phyloP scores from a whole-genome alignment of 1,140 invertebrate species.

The Aphaenogaster ashmeadi region DNA sequence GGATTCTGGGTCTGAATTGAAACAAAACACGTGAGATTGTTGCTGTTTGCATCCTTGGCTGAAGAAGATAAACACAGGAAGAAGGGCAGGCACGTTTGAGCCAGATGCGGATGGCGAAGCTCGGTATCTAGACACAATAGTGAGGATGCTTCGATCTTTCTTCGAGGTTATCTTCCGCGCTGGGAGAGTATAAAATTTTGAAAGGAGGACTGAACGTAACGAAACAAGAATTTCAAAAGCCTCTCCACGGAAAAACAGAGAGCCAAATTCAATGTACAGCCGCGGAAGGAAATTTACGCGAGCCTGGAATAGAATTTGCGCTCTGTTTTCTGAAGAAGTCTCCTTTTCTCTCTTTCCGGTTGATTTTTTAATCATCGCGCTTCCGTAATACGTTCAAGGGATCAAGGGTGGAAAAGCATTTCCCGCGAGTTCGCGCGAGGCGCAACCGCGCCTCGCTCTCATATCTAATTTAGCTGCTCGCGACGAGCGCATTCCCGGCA shows the following conservation, averaged over 20 bases:
- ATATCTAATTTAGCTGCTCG: slow-evolving; percentile 59
- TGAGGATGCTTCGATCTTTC: slow-evolving; percentile 28
- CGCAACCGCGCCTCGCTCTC: slow-evolving; percentile 32
- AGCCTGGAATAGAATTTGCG: slow-evolving; percentile 30
- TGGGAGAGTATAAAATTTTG: slow-evolving; percentile 38
- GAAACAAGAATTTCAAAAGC: slow-evolving; percentile 3
- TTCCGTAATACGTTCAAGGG: slow-evolving; percentile 23
- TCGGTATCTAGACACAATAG: slow-evolving; percentile 24
- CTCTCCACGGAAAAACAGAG: not conserved
- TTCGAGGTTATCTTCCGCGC: slow-evolving; percentile 5
- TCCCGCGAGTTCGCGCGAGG: not conserved
- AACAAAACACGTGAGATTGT: slow-evolving; percentile 57
- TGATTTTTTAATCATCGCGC: slow-evolving; percentile 49
- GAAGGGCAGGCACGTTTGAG: slow-evolving; percentile 12
- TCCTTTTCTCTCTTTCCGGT: not conserved
- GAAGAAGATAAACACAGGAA: slow-evolving; percentile 25
- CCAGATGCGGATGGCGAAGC: slow-evolving; percentile 5
- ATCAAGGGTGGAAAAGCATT: not conserved
- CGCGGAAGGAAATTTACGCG: not conserved
- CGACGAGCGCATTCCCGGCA: slow-evolving; percentile 54
- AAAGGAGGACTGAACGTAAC: not conserved
- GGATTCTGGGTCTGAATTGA: slow-evolving; percentile 32
- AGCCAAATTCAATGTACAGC: not conserved
- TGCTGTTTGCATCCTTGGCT: slow-evolving; percentile 25
- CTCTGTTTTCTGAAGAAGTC: slow-evolving; percentile 1